Evolutionary conservation across 2,888 invertebrate species (phyloP).

Genomic region (Heteromyza rotundicornis): DNA sequence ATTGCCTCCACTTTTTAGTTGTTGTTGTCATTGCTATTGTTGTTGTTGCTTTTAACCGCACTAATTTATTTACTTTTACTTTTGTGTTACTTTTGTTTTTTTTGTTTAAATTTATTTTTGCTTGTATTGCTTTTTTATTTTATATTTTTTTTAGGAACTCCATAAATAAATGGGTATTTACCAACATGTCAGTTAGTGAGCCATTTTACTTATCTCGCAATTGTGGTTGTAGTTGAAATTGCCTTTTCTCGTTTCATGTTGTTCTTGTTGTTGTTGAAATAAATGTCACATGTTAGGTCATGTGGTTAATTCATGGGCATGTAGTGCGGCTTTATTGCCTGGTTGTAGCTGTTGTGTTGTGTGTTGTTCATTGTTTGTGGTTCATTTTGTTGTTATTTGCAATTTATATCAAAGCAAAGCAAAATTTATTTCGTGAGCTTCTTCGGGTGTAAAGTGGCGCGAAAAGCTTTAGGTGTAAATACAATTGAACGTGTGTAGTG

Average conservation of each 20-base stretch:
- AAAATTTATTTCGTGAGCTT: background rate
- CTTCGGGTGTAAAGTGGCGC: no score
- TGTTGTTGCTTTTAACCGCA: background rate
- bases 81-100: background rate
- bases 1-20: no score
- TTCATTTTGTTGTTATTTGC: background rate
- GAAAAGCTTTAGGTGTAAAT: no score
- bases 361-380: background rate
- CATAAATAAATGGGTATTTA: background rate
- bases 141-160: no score
- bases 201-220: background rate
- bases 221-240: background rate
- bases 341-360: background rate
- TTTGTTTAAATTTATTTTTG: background rate
- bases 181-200: background rate
- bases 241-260: background rate
- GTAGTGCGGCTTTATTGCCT: background rate
- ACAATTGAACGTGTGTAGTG: no score
- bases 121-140: no score
- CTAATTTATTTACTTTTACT: background rate
- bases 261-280: background rate
- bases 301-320: background rate
- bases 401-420: background rate
- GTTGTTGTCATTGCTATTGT: no score
- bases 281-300: background rate